These are phyloP conservation scores for Hirtodrosophila trivittata DNA, from an alignment of 2,888 invertebrate species.

Conservation along the genomic window DNA sequence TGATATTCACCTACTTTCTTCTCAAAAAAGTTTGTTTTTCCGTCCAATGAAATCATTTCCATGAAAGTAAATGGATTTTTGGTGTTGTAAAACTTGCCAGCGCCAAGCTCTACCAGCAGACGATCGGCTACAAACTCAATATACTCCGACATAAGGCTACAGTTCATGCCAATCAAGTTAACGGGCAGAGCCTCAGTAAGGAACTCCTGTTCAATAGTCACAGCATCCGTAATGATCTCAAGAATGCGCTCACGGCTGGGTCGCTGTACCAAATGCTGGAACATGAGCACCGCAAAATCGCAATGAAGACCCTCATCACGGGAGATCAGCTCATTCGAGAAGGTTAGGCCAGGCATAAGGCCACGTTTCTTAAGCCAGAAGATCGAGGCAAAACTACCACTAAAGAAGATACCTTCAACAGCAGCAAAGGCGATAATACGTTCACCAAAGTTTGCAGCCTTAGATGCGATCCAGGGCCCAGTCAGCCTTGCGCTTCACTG, in stretches of 20 bases:
- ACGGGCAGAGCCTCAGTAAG: conserved; percentile 97
- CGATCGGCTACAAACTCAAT: conserved; percentile 99
- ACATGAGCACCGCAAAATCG: conserved; percentile 99
- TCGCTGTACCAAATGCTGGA: conserved; percentile 95
- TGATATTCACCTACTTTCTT: conserved; percentile 99
- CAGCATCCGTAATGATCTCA: conserved; percentile 95
- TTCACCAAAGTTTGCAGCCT: conserved; percentile 95
- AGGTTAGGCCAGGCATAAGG: conserved; percentile 99
- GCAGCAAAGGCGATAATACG: conserved; percentile 98
- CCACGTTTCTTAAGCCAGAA: conserved; percentile 99
- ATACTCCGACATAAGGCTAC: conserved; percentile 96
- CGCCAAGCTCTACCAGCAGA: conserved; percentile 93
- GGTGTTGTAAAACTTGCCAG: conserved; percentile 94
- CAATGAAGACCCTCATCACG: conserved; percentile 99
- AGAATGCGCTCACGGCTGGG: conserved; percentile 91
- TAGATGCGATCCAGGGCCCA: conserved; percentile 99
- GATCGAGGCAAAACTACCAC: conserved; percentile 98
- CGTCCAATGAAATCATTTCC: conserved; percentile 98
- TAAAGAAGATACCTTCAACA: conserved; percentile 99
- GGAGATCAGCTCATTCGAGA: conserved; percentile 99
- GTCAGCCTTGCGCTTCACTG: conserved; percentile 98
- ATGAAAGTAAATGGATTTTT: conserved; percentile 99
- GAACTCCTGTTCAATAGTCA: conserved; percentile 98
- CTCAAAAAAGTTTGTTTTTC: conserved; percentile 99
- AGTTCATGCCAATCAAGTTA: conserved; percentile 98